A percentile compares a stretch with the other conserved stretches of the same genome.
Evolutionary conservation across 2,113 vertebrate genomes (phyloP).

Genomic region (Oceanites oceanicus): DNA sequence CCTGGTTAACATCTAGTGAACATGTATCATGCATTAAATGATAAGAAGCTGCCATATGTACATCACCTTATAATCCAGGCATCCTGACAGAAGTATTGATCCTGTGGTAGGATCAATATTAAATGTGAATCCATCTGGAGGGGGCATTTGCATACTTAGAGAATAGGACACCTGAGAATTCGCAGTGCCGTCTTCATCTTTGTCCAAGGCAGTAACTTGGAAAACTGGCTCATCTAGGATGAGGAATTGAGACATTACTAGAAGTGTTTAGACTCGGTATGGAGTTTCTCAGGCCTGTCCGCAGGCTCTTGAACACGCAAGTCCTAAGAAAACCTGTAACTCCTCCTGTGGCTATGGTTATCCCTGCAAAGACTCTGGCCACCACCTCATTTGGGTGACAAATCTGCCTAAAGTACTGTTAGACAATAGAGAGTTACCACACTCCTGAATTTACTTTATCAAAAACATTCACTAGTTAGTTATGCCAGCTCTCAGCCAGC

Average conservation of each 20-base stretch:
- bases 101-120: not conserved
- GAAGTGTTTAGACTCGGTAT: not conserved
- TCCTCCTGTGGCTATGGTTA: not conserved
- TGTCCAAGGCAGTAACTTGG: constrained; percentile 58
- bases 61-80: constrained; percentile 80
- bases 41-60: not conserved
- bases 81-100: constrained; percentile 65
- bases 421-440: no score
- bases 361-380: not conserved
- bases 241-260: not conserved
- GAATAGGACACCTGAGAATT: constrained; percentile 75
- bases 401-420: not conserved
- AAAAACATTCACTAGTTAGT: not conserved
- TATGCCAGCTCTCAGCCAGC: not conserved
- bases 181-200: constrained; percentile 15
- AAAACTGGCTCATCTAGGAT: constrained; percentile 48
- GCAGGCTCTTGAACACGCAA: not conserved
- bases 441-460: not conserved
- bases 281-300: not conserved
- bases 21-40: not conserved
- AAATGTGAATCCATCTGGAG: constrained; percentile 46
- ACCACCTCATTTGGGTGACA: not conserved
- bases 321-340: not conserved
- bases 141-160: constrained; percentile 63
- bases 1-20: not conserved